Base-by-base conservation (phyloP, 1,140 invertebrate genomes). In the Uloborus diversus region DNA sequence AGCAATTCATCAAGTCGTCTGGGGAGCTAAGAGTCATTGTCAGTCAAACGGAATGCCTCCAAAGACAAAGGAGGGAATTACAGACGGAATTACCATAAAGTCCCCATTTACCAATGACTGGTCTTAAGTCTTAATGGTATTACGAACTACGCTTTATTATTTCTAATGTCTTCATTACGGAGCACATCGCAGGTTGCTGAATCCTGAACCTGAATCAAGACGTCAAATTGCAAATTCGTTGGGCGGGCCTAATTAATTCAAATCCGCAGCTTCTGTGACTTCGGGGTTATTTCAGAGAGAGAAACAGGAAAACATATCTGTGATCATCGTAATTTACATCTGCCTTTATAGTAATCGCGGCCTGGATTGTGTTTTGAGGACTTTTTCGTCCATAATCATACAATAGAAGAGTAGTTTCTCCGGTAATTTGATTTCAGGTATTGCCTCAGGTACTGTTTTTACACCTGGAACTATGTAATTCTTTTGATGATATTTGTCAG, bases 101-200 rank as follows among this genome's bases (percentile, higher is more conserved):
- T 32, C 51, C 49, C 68, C 68, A 70, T 70, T 70, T 57, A 27
- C 28, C 49, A 70, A 70, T 70, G 68, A 70, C 68, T 53, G 68
- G 68, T 56, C 68, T 70, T 33, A 30, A 32, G 25, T 47, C 65
- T 51, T 68, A 68, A 68, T 68, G 47, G 49, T 32, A 1, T 49
- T 49, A 68, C 20, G 64, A 28, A 14, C 30, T 37, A 37, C 68
- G 51, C 68, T 70, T 70, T 70, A 70, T 70, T 70, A 70, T 70
- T 70, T 70, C 49, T 70, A 70, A 70, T 70, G 68, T 70, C 68
- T 70, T 70, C 68, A 70, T 70, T 70, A 57, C 49, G 57, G 57
- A 57, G 32, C 49, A 13, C 68, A 33, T 35, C 57, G 23, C 32
- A 23, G 32, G 49, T 37, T 47, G n/a, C 20, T 27, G 17, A 0